Base-by-base conservation (phyloP, 2,113 vertebrate species). In the Halichoeres trimaculatus region DNA sequence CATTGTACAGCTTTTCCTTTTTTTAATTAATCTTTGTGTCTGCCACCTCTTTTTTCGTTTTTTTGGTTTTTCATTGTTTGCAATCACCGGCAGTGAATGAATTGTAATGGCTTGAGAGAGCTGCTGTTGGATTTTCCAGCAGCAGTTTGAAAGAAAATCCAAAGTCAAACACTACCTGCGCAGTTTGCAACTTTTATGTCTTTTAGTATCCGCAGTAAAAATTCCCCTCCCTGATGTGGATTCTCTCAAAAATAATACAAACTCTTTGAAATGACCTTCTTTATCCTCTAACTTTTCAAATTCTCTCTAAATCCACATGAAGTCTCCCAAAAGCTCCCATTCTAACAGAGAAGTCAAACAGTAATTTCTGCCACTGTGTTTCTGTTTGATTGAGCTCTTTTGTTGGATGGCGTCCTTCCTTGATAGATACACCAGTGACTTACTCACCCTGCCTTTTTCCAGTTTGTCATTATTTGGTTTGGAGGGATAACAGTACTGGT, bases 11-110 rank as follows among this genome's bases (percentile, higher is more conserved):
- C 78, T 86, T 91, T 87, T 90, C 85, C 85, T 90, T 93, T 89
- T 87, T 93, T 91, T 89, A 93, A 93, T 94, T 92, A 92, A 93
- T 94, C 89, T 93, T 91, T 93, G 92, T 93, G 86, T 91, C 87
- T 90, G 83, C 87, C 76, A 77, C 85, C 86, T 89, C 82, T 85
- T 87, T 84, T 76, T 75, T 74, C 13, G 16, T 34, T 79, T 36
- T 74, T 85, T 88, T 87, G 86, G 87, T 87, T 88, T 80, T 84
- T 85, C 84, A 85, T 92, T 92, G 89, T 92, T 91, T 88, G 80
- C 79, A 82, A 83, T 91, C 86, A 78, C 78, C 70, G 56, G 67
- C 72, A 91, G 72, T 86, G 77, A 89, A 80, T 86, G 82, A 59
- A 87, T 91, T 90, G 87, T 84, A 85, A 83, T 85, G 78, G 76